Evolutionary conservation across 2,888 invertebrate species (phyloP).

Genomic region (Lithophane leautieri): DNA sequence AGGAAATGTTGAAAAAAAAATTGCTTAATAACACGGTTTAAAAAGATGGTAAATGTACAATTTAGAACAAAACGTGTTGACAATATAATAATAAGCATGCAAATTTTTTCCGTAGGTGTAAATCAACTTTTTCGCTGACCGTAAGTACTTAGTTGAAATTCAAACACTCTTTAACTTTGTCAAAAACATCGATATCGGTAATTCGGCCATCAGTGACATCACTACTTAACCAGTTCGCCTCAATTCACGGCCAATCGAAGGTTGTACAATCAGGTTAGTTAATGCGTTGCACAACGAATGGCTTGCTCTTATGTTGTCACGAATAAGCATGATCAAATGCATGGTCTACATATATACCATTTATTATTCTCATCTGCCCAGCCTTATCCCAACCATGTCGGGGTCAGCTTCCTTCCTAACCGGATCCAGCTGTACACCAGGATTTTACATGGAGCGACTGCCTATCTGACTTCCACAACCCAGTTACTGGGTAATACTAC

Average conservation of each 20-base stretch:
- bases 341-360: too few relatives aligned
- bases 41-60: too few relatives aligned
- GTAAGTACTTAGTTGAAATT: background rate
- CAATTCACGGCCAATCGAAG: slow-evolving; percentile 55
- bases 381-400: background rate
- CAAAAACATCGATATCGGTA: slow-evolving; percentile 11
- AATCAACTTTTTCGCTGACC: background rate
- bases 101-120: background rate
- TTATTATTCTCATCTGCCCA: background rate
- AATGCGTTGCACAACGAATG: slow-evolving; percentile 37
- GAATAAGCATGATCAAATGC: slow-evolving; percentile 1
- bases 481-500: too few relatives aligned
- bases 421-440: background rate
- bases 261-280: slow-evolving; percentile 49
- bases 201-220: slow-evolving; percentile 5
- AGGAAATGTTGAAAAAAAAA: too few relatives aligned
- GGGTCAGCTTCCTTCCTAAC: background rate
- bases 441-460: background rate
- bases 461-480: background rate
- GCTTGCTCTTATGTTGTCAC: slow-evolving; percentile 29
- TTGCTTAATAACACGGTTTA: too few relatives aligned
- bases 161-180: background rate
- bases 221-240: slow-evolving; percentile 62
- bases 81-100: background rate
- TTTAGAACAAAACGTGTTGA: too few relatives aligned